Conservation (phyloP, 2,113 vertebrate genomes). For the Fulica atra region DNA sequence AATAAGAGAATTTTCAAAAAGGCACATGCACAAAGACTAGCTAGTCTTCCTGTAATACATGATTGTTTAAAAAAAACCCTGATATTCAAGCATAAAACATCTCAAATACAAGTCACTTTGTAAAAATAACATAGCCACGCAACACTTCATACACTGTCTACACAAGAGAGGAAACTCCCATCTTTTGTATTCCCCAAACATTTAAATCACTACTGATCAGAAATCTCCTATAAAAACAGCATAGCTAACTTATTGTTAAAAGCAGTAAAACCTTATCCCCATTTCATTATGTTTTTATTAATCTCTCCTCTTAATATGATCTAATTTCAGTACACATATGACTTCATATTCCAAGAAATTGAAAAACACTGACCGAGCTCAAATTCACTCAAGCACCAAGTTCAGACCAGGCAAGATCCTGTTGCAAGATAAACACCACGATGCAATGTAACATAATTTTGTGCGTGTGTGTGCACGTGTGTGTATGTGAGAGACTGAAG, state of each 20-base stretch:
- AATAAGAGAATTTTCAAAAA: background rate
- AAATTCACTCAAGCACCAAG: slow-evolving; percentile 47
- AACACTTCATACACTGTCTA: background rate
- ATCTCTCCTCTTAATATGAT: slow-evolving; percentile 7
- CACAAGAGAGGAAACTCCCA: background rate
- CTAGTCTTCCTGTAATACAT: background rate
- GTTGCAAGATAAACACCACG: slow-evolving; percentile 51
- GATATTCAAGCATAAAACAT: background rate
- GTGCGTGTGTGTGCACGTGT: background rate
- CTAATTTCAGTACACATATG: slow-evolving; percentile 1
- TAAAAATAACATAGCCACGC: background rate
- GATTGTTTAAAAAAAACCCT: background rate
- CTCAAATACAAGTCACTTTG: background rate
- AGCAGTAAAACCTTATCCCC: slow-evolving; percentile 4
- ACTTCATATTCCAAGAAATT: slow-evolving; percentile 39
- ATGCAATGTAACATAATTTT: slow-evolving; percentile 33
- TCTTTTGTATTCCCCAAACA: background rate
- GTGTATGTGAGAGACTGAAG: background rate
- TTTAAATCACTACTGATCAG: background rate
- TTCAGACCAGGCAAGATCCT: slow-evolving; percentile 49
- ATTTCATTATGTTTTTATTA: slow-evolving; percentile 22
- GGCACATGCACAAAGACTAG: background rate
- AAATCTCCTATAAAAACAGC: background rate
- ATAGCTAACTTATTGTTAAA: background rate
- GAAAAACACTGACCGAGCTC: slow-evolving; percentile 42